Percentiles rank a stretch among this genome's conserved stretches.
Evolutionary conservation across 2,113 vertebrate genomes (phyloP).

Genomic region (Illadopsis cleaveri): DNA sequence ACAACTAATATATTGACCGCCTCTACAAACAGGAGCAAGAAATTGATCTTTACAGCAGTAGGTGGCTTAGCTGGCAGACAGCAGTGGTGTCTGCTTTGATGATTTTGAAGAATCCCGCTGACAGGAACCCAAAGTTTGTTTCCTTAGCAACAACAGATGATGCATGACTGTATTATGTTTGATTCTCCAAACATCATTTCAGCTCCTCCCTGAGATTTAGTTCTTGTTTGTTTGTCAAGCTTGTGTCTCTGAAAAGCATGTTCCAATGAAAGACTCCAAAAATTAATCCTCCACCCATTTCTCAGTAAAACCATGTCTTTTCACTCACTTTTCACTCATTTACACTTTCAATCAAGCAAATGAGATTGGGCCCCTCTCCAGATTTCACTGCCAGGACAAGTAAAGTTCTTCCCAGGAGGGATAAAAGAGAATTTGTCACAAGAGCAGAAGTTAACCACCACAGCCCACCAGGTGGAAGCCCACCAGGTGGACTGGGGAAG

Average conservation of each 20-base stretch:
- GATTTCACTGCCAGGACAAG: background rate
- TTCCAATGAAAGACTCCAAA: conserved; percentile 3
- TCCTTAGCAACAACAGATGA: conserved; percentile 52
- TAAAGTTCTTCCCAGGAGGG: background rate
- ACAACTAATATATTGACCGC: background rate
- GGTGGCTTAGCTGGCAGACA: conserved; percentile 30
- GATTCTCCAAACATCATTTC: conserved; percentile 31
- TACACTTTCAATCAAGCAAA: conserved; percentile 38
- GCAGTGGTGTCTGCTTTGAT: background rate
- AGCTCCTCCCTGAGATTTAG: conserved; percentile 44
- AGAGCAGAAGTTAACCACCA: background rate
- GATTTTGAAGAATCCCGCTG: conserved; percentile 38
- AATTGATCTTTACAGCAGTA: conserved; percentile 27
- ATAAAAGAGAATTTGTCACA: background rate
- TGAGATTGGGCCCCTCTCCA: conserved; percentile 13
- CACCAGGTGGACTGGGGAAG: background rate
- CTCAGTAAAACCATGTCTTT: conserved; percentile 11
- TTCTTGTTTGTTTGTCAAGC: conserved; percentile 57
- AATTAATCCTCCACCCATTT: conserved; percentile 37
- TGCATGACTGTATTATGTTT: conserved; percentile 47
- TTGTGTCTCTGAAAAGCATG: conserved; percentile 11
- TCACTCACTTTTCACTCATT: background rate
- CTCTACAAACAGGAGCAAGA: background rate
- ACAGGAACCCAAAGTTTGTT: conserved; percentile 34
- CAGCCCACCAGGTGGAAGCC: background rate